These are phyloP conservation scores for Uropetala carovei DNA, from an alignment of 2,888 invertebrate species.

Conservation along the genomic window DNA sequence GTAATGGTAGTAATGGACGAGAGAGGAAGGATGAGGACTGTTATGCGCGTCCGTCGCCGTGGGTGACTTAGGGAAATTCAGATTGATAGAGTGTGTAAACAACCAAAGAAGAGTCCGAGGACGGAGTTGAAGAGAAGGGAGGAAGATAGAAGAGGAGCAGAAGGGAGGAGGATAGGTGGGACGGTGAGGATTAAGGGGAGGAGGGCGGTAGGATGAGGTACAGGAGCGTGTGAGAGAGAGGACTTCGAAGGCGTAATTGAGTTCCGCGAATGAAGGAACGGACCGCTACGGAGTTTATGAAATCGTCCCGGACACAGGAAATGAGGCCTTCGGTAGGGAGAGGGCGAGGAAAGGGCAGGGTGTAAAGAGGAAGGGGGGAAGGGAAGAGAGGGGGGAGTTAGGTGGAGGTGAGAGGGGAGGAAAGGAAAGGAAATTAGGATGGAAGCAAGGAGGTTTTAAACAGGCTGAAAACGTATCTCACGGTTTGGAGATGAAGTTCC, in stretches of 20 bases:
- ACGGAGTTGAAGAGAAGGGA: neutral
- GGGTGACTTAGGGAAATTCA: conserved; percentile 15
- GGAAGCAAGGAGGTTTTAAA: conserved; percentile 1
- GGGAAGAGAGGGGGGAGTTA: neutral
- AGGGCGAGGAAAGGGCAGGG: conserved; percentile 28
- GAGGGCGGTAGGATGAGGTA: conserved; percentile 2
- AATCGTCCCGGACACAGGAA: conserved; percentile 60
- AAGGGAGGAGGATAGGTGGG: neutral
- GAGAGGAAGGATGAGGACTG: too few relatives aligned
- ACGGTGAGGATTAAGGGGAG: neutral
- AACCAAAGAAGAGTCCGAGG: neutral
- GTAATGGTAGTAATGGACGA: neutral
- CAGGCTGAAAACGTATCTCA: neutral
- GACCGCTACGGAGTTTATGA: conserved; percentile 56
- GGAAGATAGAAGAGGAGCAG: neutral
- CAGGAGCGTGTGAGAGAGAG: neutral
- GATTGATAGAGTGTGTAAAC: conserved; percentile 3
- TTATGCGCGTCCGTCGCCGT: neutral
- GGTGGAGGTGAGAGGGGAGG: neutral
- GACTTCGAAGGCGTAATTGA: conserved; percentile 58
- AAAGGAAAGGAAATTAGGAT: neutral
- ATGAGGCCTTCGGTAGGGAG: conserved; percentile 19
- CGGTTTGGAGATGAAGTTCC: conserved; percentile 10
- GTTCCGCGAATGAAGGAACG: conserved; percentile 63
- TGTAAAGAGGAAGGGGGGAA: neutral